Evolutionary conservation across 2,113 vertebrate species (phyloP).

Genomic region (Antennarius striatus): DNA sequence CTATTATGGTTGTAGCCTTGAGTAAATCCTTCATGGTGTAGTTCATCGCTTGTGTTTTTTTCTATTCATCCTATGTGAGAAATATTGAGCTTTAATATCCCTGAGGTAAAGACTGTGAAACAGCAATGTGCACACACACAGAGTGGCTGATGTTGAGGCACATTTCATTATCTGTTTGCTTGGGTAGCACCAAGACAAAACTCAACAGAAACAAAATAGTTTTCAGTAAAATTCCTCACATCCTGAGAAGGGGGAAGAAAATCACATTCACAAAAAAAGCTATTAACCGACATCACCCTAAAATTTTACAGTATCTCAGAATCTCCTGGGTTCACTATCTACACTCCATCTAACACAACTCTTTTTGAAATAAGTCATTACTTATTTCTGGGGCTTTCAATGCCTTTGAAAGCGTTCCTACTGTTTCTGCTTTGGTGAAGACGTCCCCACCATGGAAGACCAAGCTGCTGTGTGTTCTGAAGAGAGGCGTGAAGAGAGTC

Average conservation of each 20-base stretch:
- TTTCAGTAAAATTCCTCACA: neutral
- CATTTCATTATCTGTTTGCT: neutral
- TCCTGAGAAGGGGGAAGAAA: neutral
- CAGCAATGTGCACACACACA: neutral
- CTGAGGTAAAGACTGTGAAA: neutral
- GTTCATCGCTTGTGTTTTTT: neutral
- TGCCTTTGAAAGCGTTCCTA: constrained; percentile 77
- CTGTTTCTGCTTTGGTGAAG: constrained; percentile 71
- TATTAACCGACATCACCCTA: neutral
- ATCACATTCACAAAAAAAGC: neutral
- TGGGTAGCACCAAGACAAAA: neutral
- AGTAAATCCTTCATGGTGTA: neutral
- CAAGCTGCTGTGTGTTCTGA: constrained; percentile 77
- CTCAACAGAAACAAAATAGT: neutral
- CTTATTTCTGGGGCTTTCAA: constrained; percentile 82
- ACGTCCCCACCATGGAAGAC: constrained; percentile 71
- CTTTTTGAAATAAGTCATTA: constrained; percentile 78
- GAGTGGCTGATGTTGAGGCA: neutral
- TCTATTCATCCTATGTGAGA: neutral
- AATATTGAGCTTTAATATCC: neutral
- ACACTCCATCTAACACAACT: constrained; percentile 48
- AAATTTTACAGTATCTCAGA: neutral
- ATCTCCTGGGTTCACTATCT: constrained; percentile 5
- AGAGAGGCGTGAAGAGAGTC: constrained; percentile 65
- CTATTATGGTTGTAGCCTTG: constrained; percentile 6